Percentiles rank a stretch among this genome's conserved stretches.
phyloP scores from a whole-genome alignment of 2,888 invertebrate genomes.

The Lomographa bimaculata region DNA sequence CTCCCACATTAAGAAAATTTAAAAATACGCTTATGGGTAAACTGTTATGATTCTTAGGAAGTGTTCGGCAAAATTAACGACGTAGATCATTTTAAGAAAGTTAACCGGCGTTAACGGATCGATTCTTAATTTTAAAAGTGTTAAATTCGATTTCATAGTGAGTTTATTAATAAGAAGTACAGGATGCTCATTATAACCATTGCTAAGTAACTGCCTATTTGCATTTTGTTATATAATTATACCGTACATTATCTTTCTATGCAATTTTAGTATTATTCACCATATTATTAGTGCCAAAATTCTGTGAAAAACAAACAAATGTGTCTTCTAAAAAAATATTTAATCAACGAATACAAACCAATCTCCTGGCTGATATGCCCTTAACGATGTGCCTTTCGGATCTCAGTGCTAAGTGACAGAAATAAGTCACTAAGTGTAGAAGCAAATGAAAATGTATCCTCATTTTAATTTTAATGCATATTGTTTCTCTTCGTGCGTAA shows the following conservation, averaged over 20 bases:
- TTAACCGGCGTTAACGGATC: conserved; percentile 27
- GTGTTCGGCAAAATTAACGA: conserved; percentile 29
- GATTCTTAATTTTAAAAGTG: conserved; percentile 28
- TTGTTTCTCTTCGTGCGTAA: conserved; percentile 51
- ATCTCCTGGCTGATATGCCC: conserved; percentile 50
- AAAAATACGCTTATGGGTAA: conserved; percentile 56
- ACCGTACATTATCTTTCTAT: conserved; percentile 8
- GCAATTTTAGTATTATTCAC: conserved; percentile 16
- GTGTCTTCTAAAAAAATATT: conserved; percentile 18
- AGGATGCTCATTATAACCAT: conserved; percentile 75
- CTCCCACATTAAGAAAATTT: conserved; percentile 53
- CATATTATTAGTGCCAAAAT: conserved; percentile 36
- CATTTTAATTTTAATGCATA: conserved; percentile 44
- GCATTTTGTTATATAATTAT: conserved; percentile 36
- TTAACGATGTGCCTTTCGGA: conserved; percentile 65
- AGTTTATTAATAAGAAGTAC: conserved; percentile 51
- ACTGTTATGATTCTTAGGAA: conserved; percentile 37
- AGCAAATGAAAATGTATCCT: conserved; percentile 33
- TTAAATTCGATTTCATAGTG: conserved; percentile 38
- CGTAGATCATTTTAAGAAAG: conserved; percentile 41
- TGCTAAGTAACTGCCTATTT: conserved; percentile 50
- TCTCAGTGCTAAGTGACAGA: conserved; percentile 52
- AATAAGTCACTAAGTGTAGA: conserved; percentile 36
- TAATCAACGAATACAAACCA: conserved; percentile 13
- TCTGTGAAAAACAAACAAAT: conserved; percentile 22